A percentile compares a stretch with the other conserved stretches of the same genome.
phyloP scores from a whole-genome alignment of 2,797 vertebrate species.

The Phaenicophaeus curvirostris region DNA sequence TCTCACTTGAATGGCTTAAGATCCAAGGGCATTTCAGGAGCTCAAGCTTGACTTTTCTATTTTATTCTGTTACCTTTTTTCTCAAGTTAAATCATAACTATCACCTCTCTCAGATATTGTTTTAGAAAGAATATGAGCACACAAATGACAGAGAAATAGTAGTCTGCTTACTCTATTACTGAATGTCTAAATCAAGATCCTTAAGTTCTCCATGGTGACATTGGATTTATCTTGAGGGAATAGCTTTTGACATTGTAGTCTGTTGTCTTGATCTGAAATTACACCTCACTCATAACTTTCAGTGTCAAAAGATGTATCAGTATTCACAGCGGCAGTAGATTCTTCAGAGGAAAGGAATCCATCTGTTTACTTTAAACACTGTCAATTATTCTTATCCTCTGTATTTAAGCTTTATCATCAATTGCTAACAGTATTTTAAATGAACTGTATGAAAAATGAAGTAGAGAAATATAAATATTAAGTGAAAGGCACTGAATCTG shows the following conservation, averaged over 20 bases:
- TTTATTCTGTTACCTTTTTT: neutral
- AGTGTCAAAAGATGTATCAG: neutral
- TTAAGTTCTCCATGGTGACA: neutral
- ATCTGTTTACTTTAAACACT: neutral
- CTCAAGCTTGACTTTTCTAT: neutral
- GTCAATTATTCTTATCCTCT: neutral
- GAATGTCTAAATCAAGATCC: neutral
- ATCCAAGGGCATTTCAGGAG: neutral
- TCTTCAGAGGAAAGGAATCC: neutral
- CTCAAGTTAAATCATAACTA: neutral
- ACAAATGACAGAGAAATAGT: neutral
- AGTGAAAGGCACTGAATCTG: neutral
- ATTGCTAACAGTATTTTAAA: neutral
- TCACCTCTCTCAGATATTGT: neutral
- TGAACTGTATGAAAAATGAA: neutral
- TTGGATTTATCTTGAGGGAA: neutral
- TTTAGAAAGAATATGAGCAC: neutral
- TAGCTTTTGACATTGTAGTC: conserved; percentile 1
- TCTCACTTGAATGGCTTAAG: neutral
- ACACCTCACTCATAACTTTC: neutral
- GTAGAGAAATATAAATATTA: neutral
- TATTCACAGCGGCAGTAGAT: neutral
- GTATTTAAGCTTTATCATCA: neutral
- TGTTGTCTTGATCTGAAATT: conserved; percentile 11
- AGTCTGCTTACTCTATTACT: neutral